Percentiles rank a stretch among this genome's conserved stretches.
phyloP scores from a whole-genome alignment of 2,797 vertebrate species.

The Vespertilio murinus region DNA sequence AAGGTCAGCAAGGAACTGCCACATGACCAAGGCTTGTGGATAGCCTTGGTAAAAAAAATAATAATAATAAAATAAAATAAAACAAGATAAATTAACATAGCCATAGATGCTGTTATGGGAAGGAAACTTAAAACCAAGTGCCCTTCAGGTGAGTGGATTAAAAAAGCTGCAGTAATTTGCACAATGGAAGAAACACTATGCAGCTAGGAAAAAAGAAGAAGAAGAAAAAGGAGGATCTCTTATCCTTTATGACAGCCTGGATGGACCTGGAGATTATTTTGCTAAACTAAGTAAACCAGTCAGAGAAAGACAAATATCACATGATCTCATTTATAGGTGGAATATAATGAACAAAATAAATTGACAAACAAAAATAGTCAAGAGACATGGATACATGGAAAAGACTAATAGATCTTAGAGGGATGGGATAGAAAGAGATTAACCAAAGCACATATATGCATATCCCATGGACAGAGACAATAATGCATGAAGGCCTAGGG shows the following conservation, averaged over 20 bases:
- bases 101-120: not conserved
- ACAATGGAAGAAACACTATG: not conserved
- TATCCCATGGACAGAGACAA: not conserved
- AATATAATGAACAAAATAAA: not conserved
- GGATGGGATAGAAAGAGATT: not conserved
- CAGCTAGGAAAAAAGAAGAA: not conserved
- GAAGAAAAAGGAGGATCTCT: not conserved
- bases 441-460: not conserved
- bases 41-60: not conserved
- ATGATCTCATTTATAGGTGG: not conserved
- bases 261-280: not conserved
- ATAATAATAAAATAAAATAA: not conserved
- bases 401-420: not conserved
- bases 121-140: not conserved
- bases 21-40: not conserved
- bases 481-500: not conserved
- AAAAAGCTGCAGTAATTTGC: not conserved
- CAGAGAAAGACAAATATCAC: not conserved
- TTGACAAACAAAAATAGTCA: not conserved
- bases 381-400: not conserved
- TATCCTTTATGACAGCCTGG: not conserved
- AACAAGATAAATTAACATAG: constrained; percentile 8
- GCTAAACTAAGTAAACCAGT: not conserved
- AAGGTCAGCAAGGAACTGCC: not conserved
- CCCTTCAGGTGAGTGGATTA: not conserved